Evolutionary conservation across 2,113 vertebrate species (phyloP).

Genomic region (Malaclemys terrapin): DNA sequence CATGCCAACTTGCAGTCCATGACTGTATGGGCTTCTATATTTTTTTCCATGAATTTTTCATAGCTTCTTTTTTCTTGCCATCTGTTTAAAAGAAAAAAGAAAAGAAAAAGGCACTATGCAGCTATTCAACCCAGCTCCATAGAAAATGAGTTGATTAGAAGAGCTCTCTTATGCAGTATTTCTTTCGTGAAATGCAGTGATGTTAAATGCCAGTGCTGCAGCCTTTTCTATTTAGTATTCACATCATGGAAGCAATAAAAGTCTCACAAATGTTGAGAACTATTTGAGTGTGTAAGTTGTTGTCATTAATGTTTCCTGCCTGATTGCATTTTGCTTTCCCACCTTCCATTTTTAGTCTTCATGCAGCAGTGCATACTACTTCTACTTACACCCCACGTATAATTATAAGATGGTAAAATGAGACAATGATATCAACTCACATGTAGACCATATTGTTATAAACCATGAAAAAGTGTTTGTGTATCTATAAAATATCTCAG

Average conservation of each 20-base stretch:
- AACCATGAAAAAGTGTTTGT: background rate
- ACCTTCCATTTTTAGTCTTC: conserved; percentile 50
- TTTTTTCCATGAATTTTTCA: background rate
- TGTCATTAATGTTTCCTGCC: conserved; percentile 62
- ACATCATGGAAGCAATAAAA: conserved; percentile 18
- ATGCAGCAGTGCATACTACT: conserved; percentile 10
- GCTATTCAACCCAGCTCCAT: background rate
- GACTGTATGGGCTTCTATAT: background rate
- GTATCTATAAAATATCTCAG: background rate
- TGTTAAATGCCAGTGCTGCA: conserved; percentile 4
- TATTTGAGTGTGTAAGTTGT: conserved; percentile 38
- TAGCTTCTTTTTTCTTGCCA: background rate
- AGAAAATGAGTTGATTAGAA: background rate
- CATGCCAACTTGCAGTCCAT: background rate
- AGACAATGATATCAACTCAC: background rate
- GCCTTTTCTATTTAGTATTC: conserved; percentile 41
- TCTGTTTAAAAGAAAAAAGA: background rate
- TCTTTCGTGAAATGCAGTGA: conserved; percentile 33
- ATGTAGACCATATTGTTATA: conserved; percentile 17
- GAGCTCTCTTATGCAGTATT: background rate
- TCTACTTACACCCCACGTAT: conserved; percentile 32
- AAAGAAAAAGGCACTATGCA: background rate
- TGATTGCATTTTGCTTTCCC: conserved; percentile 53
- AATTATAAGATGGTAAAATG: conserved; percentile 25
- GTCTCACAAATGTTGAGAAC: conserved; percentile 31